Evolutionary conservation across 2,888 invertebrate genomes (phyloP).

Genomic region (Brachyptera risi): DNA sequence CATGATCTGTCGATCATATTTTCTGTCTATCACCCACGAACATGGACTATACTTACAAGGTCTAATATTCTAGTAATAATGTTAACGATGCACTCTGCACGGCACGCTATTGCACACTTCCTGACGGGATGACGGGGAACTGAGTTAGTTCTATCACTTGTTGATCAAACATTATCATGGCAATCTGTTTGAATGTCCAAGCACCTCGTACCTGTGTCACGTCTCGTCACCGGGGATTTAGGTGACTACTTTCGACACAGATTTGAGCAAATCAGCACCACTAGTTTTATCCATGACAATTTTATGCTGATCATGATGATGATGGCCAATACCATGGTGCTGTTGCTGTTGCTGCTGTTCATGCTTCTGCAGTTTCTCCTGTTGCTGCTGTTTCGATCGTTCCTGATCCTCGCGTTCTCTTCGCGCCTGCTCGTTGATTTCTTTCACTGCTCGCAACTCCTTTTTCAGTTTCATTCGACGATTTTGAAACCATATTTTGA

Average conservation of each 20-base stretch:
- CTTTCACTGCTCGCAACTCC: slow-evolving; percentile 89
- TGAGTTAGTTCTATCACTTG: too few species aligned
- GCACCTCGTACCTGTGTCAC: too few species aligned
- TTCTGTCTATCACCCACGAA: too few species aligned
- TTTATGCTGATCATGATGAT: slow-evolving; percentile 39
- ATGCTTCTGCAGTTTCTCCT: slow-evolving; percentile 56
- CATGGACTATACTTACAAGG: too few species aligned
- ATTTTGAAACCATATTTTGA: slow-evolving; percentile 97
- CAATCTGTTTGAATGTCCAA: too few species aligned
- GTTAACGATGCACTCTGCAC: too few species aligned
- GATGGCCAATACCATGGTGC: slow-evolving; percentile 35
- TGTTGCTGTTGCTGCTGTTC: slow-evolving; percentile 37
- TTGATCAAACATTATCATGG: too few species aligned
- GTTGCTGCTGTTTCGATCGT: slow-evolving; percentile 85
- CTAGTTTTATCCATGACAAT: slow-evolving; percentile 56
- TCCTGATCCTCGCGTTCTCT: slow-evolving; percentile 88
- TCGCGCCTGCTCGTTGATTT: slow-evolving; percentile 91
- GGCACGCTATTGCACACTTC: too few species aligned
- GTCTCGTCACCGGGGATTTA: too few species aligned
- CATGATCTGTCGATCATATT: too few species aligned
- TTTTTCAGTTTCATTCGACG: slow-evolving; percentile 96
- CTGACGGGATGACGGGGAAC: too few species aligned
- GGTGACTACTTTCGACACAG: slow-evolving; percentile 68
- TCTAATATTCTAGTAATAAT: too few species aligned
- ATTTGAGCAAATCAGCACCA: slow-evolving; percentile 65